A percentile compares a stretch with the other conserved stretches of the same genome.
Evolutionary conservation across 2,113 vertebrate species (phyloP).

Genomic region (Oenanthe oenanthe): DNA sequence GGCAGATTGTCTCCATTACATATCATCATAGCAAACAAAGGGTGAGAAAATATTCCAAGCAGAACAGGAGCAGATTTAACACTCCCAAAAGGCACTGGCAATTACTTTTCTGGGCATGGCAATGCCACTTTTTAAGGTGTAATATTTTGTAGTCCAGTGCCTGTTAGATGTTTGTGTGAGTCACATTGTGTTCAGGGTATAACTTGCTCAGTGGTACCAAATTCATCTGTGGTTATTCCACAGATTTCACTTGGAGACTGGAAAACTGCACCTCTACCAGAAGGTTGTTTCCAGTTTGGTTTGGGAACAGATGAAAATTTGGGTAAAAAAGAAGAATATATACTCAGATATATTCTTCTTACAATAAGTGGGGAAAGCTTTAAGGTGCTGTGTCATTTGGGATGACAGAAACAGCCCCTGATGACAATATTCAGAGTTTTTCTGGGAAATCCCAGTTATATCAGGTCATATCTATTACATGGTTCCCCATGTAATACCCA

Average conservation of each 20-base stretch:
- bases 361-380: not conserved
- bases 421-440: not conserved
- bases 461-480: not conserved
- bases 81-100: not conserved
- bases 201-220: not conserved
- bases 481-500: not conserved
- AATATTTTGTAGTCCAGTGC: not conserved
- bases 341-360: not conserved
- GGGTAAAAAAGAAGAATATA: not conserved
- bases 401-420: not conserved
- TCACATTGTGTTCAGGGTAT: fast-evolving
- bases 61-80: not conserved
- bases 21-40: not conserved
- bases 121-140: not conserved
- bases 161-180: not conserved
- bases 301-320: not conserved
- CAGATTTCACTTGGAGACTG: not conserved
- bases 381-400: not conserved
- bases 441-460: not conserved
- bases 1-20: not conserved
- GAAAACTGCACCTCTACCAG: not conserved
- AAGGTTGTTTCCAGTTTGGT: not conserved
- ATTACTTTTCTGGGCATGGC: not conserved
- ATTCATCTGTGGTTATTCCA: fast-evolving
- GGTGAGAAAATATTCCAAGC: not conserved